Base-by-base conservation (phyloP, 2,113 vertebrate species). In the Serilophus lunatus region DNA sequence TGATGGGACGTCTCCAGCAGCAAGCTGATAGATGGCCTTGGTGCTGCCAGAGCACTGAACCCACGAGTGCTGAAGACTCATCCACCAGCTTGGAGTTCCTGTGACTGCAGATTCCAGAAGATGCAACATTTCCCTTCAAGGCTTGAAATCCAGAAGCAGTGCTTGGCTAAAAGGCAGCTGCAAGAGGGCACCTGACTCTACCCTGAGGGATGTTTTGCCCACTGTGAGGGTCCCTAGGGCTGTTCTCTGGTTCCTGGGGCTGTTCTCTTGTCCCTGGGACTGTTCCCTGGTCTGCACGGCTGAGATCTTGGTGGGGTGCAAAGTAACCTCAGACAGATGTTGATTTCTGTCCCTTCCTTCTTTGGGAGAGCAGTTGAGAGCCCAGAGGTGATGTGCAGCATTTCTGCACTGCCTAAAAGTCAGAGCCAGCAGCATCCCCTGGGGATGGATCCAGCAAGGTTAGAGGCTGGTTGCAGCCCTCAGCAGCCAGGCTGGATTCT, bases 201-300 rank as follows among this genome's bases (percentile, higher is more conserved):
- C 33, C 20, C 29, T 0, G 3, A 29, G 24, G 49, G 22, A 17
- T 13, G 20, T 18, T 54, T 69, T 35, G 45, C 29, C 16, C 18
- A 9, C 13, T 3, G 0, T 0, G 2, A 44, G 14, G 3, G 26
- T 38, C 23, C 42, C 14, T 10, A 13, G 59, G 31, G 50, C 61
- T 47, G 15, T 49, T 36, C 8, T 16, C 17, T 19, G 0, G 23
- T 35, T 23, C 64, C 10, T 33, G 53, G 33, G 4, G 53, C 6
- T 53, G 16, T 57, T 45, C 18, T 25, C 26, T 3, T 1, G 1
- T 42, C n/a, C 57, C 24, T 42, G 79, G n/a, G 38, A 18, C 61
- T 61, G 3, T 11, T 47, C 71, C n/a, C n/a, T n/a, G n/a, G n/a
- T n/a, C 6, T 53, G 29, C 44, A 2, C 3, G 23, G 38, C 76